Percentiles rank a stretch among this genome's conserved stretches.
These are phyloP conservation scores for Tarsius wallacei DNA, from an alignment of 2,797 vertebrate species.

Conservation along the genomic window DNA sequence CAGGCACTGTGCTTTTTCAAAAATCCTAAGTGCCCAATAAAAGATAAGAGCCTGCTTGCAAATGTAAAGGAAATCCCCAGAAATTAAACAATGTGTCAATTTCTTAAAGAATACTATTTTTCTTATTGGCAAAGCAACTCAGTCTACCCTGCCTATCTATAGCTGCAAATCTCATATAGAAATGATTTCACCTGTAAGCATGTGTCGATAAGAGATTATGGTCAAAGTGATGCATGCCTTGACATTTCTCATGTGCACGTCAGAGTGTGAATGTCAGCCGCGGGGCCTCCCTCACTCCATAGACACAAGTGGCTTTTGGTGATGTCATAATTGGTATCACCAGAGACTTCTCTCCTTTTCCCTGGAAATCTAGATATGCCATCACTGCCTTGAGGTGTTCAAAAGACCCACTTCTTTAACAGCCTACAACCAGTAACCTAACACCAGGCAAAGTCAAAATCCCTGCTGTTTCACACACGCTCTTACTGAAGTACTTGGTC, in stretches of 20 bases:
- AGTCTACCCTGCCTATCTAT: slow-evolving; percentile 5
- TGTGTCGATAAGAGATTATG: not conserved
- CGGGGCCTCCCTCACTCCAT: not conserved
- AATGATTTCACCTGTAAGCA: slow-evolving; percentile 26
- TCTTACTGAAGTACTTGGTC: slow-evolving; percentile 75
- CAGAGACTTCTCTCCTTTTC: not conserved
- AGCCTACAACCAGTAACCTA: not conserved
- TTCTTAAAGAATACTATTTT: slow-evolving; percentile 47
- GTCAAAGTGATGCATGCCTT: not conserved
- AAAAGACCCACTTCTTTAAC: not conserved
- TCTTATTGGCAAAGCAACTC: slow-evolving; percentile 35
- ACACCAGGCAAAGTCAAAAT: slow-evolving; percentile 22
- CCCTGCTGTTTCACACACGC: not conserved
- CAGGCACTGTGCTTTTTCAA: slow-evolving; percentile 34
- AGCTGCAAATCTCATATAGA: not conserved
- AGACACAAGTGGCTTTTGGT: slow-evolving; percentile 23
- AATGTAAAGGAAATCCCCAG: slow-evolving; percentile 2
- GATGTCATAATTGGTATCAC: not conserved
- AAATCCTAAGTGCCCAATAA: not conserved
- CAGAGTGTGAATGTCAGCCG: not conserved
- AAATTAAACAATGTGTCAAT: not conserved
- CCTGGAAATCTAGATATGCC: not conserved
- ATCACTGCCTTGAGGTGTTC: not conserved
- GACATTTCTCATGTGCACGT: not conserved
- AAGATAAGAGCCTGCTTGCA: not conserved